Evolutionary conservation across 2,113 vertebrate species (phyloP).

Genomic region (Himantopus leucocephalus): DNA sequence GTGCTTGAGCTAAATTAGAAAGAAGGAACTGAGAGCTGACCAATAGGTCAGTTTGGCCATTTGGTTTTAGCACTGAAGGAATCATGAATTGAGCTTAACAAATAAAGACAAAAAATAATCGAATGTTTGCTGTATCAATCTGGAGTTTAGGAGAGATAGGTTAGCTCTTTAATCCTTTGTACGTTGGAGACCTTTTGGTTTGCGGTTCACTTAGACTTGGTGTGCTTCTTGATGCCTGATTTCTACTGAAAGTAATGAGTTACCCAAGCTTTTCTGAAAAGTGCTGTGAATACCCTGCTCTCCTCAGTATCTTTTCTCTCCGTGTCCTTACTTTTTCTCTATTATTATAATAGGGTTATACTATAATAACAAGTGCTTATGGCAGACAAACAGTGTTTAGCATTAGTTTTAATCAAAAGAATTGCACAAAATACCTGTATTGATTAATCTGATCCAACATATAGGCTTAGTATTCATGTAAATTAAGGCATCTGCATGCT

Average conservation of each 20-base stretch:
- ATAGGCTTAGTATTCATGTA: background rate
- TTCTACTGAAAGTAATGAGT: background rate
- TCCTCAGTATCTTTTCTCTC: background rate
- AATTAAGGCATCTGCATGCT: background rate
- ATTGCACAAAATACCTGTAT: background rate
- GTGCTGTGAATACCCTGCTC: background rate
- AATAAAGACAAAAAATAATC: background rate
- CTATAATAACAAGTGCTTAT: background rate
- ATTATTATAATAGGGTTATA: background rate
- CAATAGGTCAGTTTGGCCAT: rapidly evolving
- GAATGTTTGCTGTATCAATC: background rate
- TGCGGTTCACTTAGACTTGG: background rate
- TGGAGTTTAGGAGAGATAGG: background rate
- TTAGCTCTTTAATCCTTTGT: background rate
- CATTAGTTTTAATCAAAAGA: background rate
- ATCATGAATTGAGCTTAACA: background rate
- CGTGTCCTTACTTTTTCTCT: background rate
- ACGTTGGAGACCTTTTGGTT: background rate
- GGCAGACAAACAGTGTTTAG: background rate
- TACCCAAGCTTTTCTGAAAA: background rate
- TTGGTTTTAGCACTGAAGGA: background rate
- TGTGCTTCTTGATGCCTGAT: background rate
- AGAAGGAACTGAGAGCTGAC: background rate
- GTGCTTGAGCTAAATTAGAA: background rate
- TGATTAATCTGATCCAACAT: background rate